Base-by-base conservation (phyloP, 2,113 vertebrate genomes). In the Cebus imitator region DNA sequence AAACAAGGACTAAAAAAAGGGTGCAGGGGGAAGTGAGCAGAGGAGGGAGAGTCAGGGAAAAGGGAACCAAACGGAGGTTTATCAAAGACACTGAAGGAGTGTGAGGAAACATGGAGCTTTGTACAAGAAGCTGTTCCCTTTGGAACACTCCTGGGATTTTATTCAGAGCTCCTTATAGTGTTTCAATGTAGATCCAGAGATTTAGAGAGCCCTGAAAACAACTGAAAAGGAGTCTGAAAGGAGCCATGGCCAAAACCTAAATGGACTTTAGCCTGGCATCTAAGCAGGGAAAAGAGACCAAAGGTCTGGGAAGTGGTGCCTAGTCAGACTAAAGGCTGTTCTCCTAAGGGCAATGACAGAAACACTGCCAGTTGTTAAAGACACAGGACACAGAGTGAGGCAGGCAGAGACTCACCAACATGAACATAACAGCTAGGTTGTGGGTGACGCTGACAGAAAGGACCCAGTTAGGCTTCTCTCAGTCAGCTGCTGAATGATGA, bases 351-450 rank as follows among this genome's bases (percentile, higher is more conserved):
- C 61, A 64, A 4, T 11, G 13, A 64, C 2, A 18, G n/a, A 86
- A 45, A 75, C 37, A 20, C 73, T n/a, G 17, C 16, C 14, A 3
- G 30, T 68, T 12, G 21, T 73, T 73, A 87, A 48, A 80, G 35
- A 50, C 30, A 6, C 35, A 80, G 43, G 23, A 37, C 8, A 25
- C 73, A 73, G 61, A 45, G 40, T 40, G 40, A 25, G 81, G 32
- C 52, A 40, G 79, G 23, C 37, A 11, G n/a, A 72, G 55, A 35
- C 2, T 16, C 8, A 17, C 9, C 61, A 27, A 32, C 66, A 9
- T 0, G 0, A n/a, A 55, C 9, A 3, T 0, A 18, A 35, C 12
- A 10, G 8, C 20, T 40, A 70, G 64, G 13, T 18, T 5, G 32
- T 7, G 20, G 87, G 25, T 6, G n/a, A 11, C 6, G 1, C 43